phyloP scores from a whole-genome alignment of 2,797 vertebrate genomes.

The Botia kubotai region DNA sequence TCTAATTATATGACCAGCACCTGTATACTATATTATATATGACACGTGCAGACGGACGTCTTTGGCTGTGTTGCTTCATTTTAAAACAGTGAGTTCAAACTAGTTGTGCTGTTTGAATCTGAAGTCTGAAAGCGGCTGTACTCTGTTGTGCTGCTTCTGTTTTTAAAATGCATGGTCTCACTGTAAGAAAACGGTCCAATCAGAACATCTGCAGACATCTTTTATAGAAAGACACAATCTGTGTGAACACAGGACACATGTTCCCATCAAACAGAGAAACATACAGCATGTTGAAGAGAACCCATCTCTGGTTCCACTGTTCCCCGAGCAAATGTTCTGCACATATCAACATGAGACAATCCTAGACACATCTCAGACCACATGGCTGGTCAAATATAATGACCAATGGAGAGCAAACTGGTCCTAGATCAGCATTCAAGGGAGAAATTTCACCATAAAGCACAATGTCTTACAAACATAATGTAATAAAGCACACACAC shows the following conservation, averaged over 20 bases:
- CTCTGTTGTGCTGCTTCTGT: too few species aligned
- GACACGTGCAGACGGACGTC: too few species aligned
- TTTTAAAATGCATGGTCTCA: too few species aligned
- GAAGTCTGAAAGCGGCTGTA: too few species aligned
- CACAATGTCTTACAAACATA: constrained; percentile 16
- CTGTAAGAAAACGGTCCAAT: too few species aligned
- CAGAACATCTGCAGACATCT: constrained; percentile 47
- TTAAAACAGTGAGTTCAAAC: too few species aligned
- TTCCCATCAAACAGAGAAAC: constrained; percentile 86
- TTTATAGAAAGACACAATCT: constrained; percentile 93
- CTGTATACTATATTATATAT: too few species aligned
- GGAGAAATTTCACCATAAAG: constrained; percentile 31
- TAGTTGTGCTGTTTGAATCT: too few species aligned
- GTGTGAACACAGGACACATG: constrained; percentile 86
- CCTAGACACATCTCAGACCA: constrained; percentile 30
- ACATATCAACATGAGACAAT: constrained; percentile 24
- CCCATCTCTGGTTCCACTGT: constrained; percentile 29
- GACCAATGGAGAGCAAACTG: constrained; percentile 29
- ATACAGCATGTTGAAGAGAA: constrained; percentile 42
- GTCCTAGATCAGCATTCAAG: constrained; percentile 22
- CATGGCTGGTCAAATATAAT: constrained; percentile 8
- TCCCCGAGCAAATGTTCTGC: constrained; percentile 17
- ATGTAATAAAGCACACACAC: constrained; percentile 21
- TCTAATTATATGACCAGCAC: too few species aligned
- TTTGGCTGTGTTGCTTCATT: too few species aligned